Evolutionary conservation across 2,888 invertebrate genomes (phyloP).

Genomic region (Raillietiella orientalis): DNA sequence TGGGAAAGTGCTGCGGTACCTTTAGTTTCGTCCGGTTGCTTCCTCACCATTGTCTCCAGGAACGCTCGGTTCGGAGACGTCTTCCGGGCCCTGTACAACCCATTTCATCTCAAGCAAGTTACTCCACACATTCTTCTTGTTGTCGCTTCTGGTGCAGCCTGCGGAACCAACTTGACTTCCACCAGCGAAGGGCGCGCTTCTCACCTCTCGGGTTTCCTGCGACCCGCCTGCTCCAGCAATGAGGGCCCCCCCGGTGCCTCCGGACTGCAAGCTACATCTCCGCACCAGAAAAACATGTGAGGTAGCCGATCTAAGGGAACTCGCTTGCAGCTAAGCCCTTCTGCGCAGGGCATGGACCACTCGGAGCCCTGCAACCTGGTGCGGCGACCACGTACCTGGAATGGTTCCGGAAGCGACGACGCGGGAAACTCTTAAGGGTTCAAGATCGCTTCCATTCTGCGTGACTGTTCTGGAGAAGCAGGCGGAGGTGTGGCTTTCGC

Average conservation of each 20-base stretch:
- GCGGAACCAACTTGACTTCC: constrained; percentile 28
- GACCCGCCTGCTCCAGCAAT: constrained; percentile 31
- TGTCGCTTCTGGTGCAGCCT: constrained; percentile 17
- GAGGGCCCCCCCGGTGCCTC: constrained; percentile 32
- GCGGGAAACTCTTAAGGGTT: too few species aligned
- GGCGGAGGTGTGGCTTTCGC: too few species aligned
- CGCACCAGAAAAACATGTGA: not conserved
- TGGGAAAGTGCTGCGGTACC: constrained; percentile 31
- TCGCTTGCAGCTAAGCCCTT: constrained; percentile 26
- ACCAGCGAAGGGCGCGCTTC: constrained; percentile 27
- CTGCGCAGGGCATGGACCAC: constrained; percentile 28
- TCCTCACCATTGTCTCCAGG: too few species aligned
- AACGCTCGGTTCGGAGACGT: too few species aligned
- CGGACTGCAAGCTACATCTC: constrained; percentile 13
- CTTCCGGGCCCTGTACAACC: too few species aligned
- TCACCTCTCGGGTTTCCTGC: constrained; percentile 35
- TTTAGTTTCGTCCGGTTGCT: too few species aligned
- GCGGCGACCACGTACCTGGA: too few species aligned
- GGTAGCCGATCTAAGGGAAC: constrained; percentile 21
- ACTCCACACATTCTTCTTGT: constrained; percentile 3
- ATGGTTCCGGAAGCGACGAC: too few species aligned
- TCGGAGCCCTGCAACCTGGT: constrained; percentile 42
- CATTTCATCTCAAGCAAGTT: too few species aligned
- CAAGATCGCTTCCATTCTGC: too few species aligned
- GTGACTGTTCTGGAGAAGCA: too few species aligned